Evolutionary conservation across 2,888 invertebrate species (phyloP), one percentile per base, ranked within the genome.

Genomic region (Melanophora roralis): DNA sequence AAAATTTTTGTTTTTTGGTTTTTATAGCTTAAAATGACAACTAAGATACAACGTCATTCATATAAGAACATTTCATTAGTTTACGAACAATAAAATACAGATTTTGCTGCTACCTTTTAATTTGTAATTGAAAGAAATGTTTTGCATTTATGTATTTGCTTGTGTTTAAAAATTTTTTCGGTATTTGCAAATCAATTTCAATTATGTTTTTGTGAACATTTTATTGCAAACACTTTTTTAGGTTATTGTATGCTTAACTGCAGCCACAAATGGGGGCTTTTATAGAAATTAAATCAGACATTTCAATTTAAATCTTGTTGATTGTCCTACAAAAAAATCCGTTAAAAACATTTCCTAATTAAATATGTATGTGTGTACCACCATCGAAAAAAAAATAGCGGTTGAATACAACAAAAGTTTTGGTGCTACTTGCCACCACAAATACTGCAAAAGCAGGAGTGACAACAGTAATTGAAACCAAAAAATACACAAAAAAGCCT

Each of bases 301-400:
- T 14, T 72, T 80, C 76, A 80, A 80, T 80, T 76, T 64, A 80
- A 77, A 80, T 80, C 80, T 80, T 80, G 76, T 80, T 80, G 76
- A 80, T 80, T 80, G 76, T 80, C 68, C 72, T 59, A 77, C 69
- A 77, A 77, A 80, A n/a, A 80, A 80, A 76, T 64, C 80, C 80
- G 80, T 80, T 80, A 77, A 80, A 76, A 80, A 80, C 76, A 80
- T 76, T 80, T 80, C 76, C 80, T 80, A 80, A 80, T 80, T 80
- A 80, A 80, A 80, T 76, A 80, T n/a, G n/a, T n/a, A n/a, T n/a
- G 71, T 69, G 71, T 77, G 76, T 77, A 64, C 55, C 68, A 68
- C 68, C 74, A 65, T 49, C 45, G 45, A 14, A 62, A 49, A 53
- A 73, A 59, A 64, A 59, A 62, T 40, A 45, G 71, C 69, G 69